These are phyloP conservation scores for Alosa sapidissima DNA, from an alignment of 2,797 vertebrate species.

Conservation along the genomic window DNA sequence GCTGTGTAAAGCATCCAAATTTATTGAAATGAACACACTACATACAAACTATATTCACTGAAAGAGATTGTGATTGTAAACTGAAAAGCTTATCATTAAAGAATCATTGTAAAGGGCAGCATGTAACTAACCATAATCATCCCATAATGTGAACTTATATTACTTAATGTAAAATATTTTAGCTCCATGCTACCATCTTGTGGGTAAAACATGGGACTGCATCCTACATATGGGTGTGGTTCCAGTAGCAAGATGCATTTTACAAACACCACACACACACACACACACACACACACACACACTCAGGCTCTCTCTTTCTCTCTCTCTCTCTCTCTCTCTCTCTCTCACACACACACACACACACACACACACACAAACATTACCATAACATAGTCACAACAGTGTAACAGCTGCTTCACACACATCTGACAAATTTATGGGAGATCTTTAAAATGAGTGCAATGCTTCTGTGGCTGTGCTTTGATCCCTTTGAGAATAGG, in stretches of 20 bases:
- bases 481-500: neutral
- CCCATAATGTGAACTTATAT: neutral
- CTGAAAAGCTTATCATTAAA: neutral
- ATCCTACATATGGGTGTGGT: conserved; percentile 28
- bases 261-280: neutral
- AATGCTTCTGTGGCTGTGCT: neutral
- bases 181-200: conserved; percentile 45
- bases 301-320: neutral
- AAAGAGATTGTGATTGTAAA: neutral
- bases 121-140: neutral
- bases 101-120: neutral
- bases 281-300: neutral
- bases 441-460: neutral
- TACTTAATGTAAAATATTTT: neutral
- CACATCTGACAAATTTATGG: neutral
- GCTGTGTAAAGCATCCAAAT: neutral
- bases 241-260: neutral
- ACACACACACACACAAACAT: neutral
- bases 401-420: neutral
- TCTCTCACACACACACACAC: too few species aligned
- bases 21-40: neutral
- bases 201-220: conserved; percentile 23
- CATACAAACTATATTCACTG: neutral
- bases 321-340: too few species aligned
- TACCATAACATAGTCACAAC: neutral